phyloP scores from a whole-genome alignment of 2,113 vertebrate species.

The Ceratotherium simum region DNA sequence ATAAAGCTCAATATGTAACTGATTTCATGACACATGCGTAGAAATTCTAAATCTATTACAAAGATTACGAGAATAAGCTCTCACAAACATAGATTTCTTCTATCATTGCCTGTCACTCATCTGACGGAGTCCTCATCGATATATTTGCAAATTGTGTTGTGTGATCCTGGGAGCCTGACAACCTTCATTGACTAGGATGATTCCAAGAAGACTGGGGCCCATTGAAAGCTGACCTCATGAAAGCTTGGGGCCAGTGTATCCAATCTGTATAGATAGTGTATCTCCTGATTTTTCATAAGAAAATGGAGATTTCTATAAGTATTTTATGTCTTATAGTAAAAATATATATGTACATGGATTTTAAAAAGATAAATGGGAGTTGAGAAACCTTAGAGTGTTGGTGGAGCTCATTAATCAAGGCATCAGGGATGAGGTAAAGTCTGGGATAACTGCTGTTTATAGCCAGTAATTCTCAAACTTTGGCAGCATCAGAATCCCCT shows the following conservation, averaged over 20 bases:
- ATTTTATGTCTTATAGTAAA: not conserved
- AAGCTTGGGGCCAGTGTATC: too few species aligned
- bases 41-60: not conserved
- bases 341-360: not conserved
- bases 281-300: not conserved
- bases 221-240: not conserved
- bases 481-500: not conserved
- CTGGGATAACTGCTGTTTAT: not conserved
- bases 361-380: not conserved
- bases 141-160: not conserved
- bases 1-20: not conserved
- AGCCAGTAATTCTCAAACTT: not conserved
- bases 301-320: not conserved
- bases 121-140: not conserved
- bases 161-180: not conserved
- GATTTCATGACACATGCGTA: slow-evolving; percentile 17
- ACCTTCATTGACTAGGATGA: not conserved
- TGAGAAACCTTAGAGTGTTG: not conserved
- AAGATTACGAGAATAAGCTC: not conserved
- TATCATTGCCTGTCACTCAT: not conserved
- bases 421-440: not conserved
- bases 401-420: not conserved
- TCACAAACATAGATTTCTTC: not conserved
- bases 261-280: not conserved
- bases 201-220: not conserved